These are phyloP conservation scores for Fregata magnificens DNA, from an alignment of 2,113 vertebrate species.

Conservation along the genomic window DNA sequence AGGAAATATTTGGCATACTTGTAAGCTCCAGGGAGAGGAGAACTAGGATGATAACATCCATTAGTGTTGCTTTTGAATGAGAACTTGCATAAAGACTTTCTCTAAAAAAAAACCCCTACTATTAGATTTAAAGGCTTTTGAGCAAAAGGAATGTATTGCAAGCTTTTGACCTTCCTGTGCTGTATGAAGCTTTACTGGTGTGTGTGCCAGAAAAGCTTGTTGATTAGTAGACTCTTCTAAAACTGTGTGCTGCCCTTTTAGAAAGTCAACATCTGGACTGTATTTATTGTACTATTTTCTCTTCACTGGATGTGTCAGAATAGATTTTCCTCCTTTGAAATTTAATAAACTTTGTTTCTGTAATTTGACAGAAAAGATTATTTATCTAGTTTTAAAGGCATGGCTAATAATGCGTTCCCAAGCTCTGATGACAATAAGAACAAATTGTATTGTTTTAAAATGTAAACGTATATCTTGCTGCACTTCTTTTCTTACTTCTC, in stretches of 20 bases:
- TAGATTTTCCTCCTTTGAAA: neutral
- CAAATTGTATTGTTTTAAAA: neutral
- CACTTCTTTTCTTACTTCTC: neutral
- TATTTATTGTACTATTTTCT: neutral
- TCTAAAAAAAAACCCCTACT: neutral
- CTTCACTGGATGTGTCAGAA: neutral
- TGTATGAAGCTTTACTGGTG: neutral
- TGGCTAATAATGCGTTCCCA: neutral
- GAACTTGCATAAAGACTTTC: neutral
- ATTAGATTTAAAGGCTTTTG: neutral
- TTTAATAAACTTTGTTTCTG: neutral
- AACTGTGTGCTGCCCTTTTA: neutral
- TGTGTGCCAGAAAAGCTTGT: neutral
- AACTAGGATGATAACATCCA: slow-evolving; percentile 5
- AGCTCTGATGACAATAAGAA: neutral
- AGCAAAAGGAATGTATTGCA: neutral
- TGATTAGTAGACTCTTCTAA: neutral
- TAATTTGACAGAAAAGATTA: neutral
- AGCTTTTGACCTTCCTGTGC: neutral
- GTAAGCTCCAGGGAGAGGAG: slow-evolving; percentile 33
- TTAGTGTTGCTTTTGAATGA: slow-evolving; percentile 11
- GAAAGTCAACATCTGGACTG: neutral
- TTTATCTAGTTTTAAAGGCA: neutral
- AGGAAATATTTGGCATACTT: slow-evolving; percentile 52
- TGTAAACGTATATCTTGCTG: neutral